Evolutionary conservation across 2,113 vertebrate genomes (phyloP).

Genomic region (Rhodinocichla rosea): DNA sequence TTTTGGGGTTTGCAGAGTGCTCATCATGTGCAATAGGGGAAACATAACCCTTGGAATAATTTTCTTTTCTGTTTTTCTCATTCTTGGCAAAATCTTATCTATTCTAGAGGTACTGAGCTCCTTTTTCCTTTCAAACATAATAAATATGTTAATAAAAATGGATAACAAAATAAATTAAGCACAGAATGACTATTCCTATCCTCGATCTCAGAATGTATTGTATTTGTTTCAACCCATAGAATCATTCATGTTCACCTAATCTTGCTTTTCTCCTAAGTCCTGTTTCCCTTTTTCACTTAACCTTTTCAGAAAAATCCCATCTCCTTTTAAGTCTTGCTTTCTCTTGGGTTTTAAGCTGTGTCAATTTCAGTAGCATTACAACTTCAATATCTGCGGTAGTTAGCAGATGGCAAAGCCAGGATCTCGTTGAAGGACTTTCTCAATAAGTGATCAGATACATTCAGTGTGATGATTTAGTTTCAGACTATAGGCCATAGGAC

Average conservation of each 20-base stretch:
- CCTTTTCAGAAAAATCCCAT: background rate
- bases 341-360: background rate
- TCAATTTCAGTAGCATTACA: background rate
- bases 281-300: background rate
- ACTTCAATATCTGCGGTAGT: background rate
- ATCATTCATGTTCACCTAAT: background rate
- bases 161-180: background rate
- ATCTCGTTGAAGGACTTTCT: background rate
- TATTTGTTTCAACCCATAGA: background rate
- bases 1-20: background rate
- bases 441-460: background rate
- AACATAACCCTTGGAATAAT: background rate
- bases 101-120: background rate
- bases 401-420: background rate
- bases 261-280: background rate
- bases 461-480: background rate
- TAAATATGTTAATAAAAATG: background rate
- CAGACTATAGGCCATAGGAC: background rate
- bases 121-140: background rate
- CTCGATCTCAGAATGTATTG: background rate
- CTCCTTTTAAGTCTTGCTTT: background rate
- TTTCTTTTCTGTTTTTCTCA: background rate
- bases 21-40: background rate
- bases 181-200: background rate
- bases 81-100: background rate